Conservation (phyloP, 1,140 invertebrate species). For the Mya arenaria region DNA sequence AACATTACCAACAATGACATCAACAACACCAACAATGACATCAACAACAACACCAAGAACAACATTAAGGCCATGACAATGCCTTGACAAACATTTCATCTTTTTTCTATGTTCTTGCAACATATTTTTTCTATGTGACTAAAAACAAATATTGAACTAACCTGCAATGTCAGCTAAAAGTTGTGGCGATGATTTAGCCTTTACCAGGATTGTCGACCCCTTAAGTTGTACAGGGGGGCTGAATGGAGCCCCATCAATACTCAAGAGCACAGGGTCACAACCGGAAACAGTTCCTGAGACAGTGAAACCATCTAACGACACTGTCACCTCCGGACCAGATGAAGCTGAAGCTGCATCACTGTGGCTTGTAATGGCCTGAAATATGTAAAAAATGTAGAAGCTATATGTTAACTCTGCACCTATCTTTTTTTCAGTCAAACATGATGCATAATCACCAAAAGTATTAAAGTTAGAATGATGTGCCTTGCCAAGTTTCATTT, state of each 20-base stretch:
- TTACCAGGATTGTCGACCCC: constrained; percentile 64
- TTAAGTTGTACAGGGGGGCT: constrained; percentile 58
- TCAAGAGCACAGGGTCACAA: constrained; percentile 60
- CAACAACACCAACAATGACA: too few relatives aligned
- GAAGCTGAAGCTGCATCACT: too few relatives aligned
- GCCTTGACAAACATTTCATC: not conserved
- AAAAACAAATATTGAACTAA: constrained; percentile 52
- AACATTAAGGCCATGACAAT: too few relatives aligned
- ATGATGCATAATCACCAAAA: too few relatives aligned
- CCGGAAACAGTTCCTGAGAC: constrained; percentile 66
- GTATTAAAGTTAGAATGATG: too few relatives aligned
- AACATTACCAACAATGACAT: too few relatives aligned
- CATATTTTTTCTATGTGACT: not conserved
- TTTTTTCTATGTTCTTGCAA: not conserved
- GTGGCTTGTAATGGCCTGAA: too few relatives aligned
- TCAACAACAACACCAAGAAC: too few relatives aligned
- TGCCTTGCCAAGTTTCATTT: too few relatives aligned
- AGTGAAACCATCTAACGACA: constrained; percentile 50
- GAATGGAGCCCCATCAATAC: constrained; percentile 63
- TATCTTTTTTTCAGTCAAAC: too few relatives aligned
- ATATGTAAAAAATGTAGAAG: too few relatives aligned
- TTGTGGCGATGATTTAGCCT: constrained; percentile 54
- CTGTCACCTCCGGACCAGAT: constrained; percentile 50
- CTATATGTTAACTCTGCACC: too few relatives aligned
- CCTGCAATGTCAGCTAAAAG: constrained; percentile 67